phyloP scores from a whole-genome alignment of 2,113 vertebrate genomes.

The Crocuta crocuta region DNA sequence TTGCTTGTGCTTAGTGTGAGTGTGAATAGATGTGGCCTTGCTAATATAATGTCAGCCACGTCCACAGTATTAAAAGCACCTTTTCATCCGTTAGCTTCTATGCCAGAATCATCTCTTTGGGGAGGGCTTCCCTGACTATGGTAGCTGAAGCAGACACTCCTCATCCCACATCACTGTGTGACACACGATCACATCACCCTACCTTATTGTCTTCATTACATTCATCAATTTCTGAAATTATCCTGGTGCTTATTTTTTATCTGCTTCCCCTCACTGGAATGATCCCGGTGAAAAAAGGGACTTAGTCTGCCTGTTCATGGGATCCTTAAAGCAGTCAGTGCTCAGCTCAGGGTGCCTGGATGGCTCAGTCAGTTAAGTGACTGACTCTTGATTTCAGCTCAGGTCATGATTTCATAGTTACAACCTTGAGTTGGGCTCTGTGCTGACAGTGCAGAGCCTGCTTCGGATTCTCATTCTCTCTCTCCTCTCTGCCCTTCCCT shows the following conservation, averaged over 20 bases:
- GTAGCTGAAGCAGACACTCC: not conserved
- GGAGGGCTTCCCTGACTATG: not conserved
- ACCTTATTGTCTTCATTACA: not conserved
- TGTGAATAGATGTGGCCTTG: not conserved
- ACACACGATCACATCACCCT: not conserved
- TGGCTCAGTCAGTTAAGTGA: too few species aligned
- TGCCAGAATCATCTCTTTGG: not conserved
- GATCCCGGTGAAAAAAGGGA: not conserved
- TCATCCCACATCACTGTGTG: not conserved
- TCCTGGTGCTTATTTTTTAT: not conserved
- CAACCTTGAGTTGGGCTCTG: too few species aligned
- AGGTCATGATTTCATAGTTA: too few species aligned
- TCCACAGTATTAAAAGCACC: not conserved
- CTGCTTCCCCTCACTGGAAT: not conserved
- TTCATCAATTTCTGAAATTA: not conserved
- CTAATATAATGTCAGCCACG: not conserved
- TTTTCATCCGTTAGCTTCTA: not conserved
- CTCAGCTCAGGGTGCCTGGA: not conserved
- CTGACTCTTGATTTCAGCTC: too few species aligned
- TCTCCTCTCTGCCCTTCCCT: too few species aligned
- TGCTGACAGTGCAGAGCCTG: too few species aligned
- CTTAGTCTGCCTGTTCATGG: not conserved
- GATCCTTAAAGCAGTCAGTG: not conserved
- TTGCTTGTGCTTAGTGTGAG: slow-evolving; percentile 3
- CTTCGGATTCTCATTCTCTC: too few species aligned